Conservation (phyloP, 2,113 vertebrate genomes). For the Corythornis vintsioides region DNA sequence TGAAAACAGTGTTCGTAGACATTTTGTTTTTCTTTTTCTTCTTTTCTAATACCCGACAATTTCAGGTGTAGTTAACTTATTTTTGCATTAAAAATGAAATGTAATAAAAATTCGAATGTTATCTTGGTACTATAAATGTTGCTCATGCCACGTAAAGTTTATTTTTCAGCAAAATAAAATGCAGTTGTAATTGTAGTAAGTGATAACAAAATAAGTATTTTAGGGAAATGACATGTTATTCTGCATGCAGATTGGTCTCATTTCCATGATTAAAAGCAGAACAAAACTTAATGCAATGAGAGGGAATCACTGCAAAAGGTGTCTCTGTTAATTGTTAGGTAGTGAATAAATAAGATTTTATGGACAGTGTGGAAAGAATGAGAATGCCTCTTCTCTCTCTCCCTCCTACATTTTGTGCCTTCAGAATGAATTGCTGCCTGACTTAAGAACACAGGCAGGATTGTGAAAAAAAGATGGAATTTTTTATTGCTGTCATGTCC, state of each 20-base stretch:
- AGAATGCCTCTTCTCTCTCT: background rate
- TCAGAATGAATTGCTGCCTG: background rate
- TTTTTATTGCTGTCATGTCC: background rate
- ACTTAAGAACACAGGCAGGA: background rate
- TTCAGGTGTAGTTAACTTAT: background rate
- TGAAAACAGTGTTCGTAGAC: background rate
- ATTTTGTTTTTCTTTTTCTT: background rate
- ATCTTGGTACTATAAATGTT: background rate
- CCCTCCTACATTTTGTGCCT: background rate
- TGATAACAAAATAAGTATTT: background rate
- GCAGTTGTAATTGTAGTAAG: background rate
- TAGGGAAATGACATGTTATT: background rate
- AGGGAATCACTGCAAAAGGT: background rate
- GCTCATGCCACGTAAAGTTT: background rate
- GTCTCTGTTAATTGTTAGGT: background rate
- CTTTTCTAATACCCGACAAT: background rate
- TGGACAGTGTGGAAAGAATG: background rate
- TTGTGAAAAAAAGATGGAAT: background rate
- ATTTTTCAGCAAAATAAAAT: background rate
- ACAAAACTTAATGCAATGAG: background rate
- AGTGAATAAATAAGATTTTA: background rate
- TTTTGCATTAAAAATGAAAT: background rate
- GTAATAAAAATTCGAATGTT: background rate
- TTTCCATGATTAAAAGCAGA: background rate
- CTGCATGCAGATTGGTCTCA: background rate